Evolutionary conservation across 1,140 invertebrate genomes (phyloP).

Genomic region (Pinna nobilis): DNA sequence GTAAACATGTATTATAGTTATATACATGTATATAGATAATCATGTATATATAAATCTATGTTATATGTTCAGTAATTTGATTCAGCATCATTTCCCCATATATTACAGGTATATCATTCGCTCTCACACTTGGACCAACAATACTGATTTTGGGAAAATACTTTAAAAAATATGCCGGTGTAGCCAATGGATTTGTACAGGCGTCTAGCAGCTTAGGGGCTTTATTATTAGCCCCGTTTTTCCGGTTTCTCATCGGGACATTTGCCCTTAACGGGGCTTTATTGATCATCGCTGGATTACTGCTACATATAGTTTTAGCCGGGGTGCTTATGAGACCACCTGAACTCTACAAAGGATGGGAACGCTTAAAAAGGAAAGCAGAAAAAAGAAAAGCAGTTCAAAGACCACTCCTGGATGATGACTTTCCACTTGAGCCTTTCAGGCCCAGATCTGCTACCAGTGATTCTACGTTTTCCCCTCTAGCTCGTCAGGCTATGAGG

Average conservation of each 20-base stretch:
- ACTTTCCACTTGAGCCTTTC: conserved; percentile 1
- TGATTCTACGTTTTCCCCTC: conserved; percentile 13
- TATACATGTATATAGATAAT: too few relatives aligned
- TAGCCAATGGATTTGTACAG: conserved; percentile 63
- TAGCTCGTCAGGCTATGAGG: conserved; percentile 13
- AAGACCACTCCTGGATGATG: neutral
- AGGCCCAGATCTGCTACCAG: neutral
- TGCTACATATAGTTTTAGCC: conserved; percentile 13
- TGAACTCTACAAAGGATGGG: neutral
- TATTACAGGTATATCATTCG: conserved; percentile 60
- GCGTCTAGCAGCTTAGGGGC: conserved; percentile 68
- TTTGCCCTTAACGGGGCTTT: conserved; percentile 21
- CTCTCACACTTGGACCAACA: conserved; percentile 57
- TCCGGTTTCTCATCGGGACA: conserved; percentile 51
- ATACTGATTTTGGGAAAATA: conserved; percentile 65
- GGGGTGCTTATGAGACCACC: conserved; percentile 10
- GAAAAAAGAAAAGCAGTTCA: neutral
- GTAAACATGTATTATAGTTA: too few relatives aligned
- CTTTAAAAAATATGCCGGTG: conserved; percentile 57
- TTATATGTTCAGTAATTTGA: too few relatives aligned
- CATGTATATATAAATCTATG: too few relatives aligned
- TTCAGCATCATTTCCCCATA: neutral
- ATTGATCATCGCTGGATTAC: conserved; percentile 8
- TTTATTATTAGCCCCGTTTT: conserved; percentile 62
- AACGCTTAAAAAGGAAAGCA: neutral